Percentiles rank a stretch among this genome's conserved stretches.
Evolutionary conservation across 2,888 invertebrate genomes (phyloP).

Genomic region (Callyntrura sp.): DNA sequence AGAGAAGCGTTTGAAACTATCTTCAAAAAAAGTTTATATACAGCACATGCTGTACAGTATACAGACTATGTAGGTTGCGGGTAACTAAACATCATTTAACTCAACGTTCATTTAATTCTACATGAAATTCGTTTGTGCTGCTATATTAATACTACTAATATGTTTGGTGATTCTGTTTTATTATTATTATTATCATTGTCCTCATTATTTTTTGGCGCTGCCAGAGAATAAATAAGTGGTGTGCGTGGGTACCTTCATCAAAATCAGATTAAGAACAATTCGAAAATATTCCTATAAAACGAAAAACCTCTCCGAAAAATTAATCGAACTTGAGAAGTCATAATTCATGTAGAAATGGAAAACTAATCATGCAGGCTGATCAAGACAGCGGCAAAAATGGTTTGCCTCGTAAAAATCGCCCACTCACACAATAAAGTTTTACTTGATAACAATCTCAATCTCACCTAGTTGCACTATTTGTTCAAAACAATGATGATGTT

Average conservation of each 20-base stretch:
- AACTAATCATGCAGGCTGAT: slow-evolving; percentile 15
- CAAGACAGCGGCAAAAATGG: slow-evolving; percentile 35
- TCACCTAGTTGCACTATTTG: background rate
- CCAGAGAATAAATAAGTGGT: no score
- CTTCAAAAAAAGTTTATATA: no score
- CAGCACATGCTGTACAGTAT: no score
- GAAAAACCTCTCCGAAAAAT: slow-evolving; percentile 11
- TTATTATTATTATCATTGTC: no score
- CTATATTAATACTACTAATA: no score
- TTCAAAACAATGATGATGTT: background rate
- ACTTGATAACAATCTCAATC: slow-evolving; percentile 45
- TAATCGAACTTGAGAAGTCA: slow-evolving; percentile 37
- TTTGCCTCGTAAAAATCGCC: slow-evolving; percentile 53
- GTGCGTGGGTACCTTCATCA: background rate
- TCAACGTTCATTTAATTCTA: no score
- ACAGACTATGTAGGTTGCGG: no score
- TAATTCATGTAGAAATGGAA: slow-evolving; percentile 44
- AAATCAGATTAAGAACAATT: background rate
- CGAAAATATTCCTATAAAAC: background rate
- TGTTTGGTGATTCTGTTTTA: no score
- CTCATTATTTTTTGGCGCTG: no score
- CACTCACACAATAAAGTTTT: slow-evolving; percentile 20
- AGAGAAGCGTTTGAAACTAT: no score
- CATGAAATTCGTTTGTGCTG: no score
- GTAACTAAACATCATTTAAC: no score